Evolutionary conservation across 2,113 vertebrate genomes (phyloP), one percentile per base, ranked within the genome.

Genomic region (Euleptes europaea): DNA sequence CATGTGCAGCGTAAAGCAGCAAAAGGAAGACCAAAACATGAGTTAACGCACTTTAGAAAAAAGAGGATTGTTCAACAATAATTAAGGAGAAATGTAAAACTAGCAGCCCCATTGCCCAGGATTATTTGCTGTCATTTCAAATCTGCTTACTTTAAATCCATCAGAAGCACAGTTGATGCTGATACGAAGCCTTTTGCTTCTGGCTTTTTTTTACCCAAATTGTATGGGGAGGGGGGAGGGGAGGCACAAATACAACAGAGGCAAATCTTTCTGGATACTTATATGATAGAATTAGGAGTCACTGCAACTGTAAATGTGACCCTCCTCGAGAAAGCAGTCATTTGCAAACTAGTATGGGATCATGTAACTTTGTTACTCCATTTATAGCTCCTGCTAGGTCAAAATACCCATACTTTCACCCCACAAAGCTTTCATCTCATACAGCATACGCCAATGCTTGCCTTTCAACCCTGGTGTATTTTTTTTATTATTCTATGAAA

Each of bases 51-150:
- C 38, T 92, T 90, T 23, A 65, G n/a, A n/a, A 49, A 92, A 84
- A 90, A 83, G 75, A 87, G 86, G 85, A 40, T 93, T 91, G 88
- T 89, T 88, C 44, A 74, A 85, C 47, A 49, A 89, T 91, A 93
- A 94, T 94, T 93, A 89, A 87, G 91, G 79, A 92, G 80, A 92
- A 93, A 88, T 54, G 35, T 49, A 90, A 94, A 94, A 85, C 60
- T 63, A 80, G 17, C 77, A 47, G 47, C 65, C 83, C 74, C 93
- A 89, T 85, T 60, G 71, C 80, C 23, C 5, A 60, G 60, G 60
- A 89, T 91, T 91, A 91, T 89, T 94, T 92, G 86, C 77, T 73
- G 69, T 83, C 69, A 90, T 88, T 92, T 92, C 31, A 91, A 90
- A 94, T 90, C 74, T 90, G 82, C 79, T 87, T 89, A 65, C 21